Conservation (phyloP, 1,140 invertebrate species). For the Grapholita molesta region DNA sequence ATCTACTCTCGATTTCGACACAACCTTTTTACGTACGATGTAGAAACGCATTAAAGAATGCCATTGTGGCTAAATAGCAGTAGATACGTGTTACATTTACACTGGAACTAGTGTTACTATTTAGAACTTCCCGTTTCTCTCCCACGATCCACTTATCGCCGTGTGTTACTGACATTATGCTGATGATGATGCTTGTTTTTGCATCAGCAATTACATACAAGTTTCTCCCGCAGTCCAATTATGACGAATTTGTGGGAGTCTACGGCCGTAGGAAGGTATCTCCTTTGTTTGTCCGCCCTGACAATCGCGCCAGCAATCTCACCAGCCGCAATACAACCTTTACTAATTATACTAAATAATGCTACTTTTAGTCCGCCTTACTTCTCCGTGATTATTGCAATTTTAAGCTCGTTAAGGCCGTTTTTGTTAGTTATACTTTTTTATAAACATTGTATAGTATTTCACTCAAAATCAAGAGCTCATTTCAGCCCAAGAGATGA, state of each 20-base stretch:
- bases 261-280: conserved; percentile 40
- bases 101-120: conserved; percentile 53
- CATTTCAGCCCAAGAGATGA: too few relatives aligned
- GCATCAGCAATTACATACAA: conserved; percentile 69
- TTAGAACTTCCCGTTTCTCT: conserved; percentile 72
- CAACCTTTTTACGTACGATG: conserved; percentile 58
- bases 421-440: too few relatives aligned
- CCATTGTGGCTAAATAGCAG: conserved; percentile 60
- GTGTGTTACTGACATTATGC: conserved; percentile 62
- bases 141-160: conserved; percentile 71
- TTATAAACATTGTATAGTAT: too few relatives aligned
- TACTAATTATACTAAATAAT: conserved; percentile 34
- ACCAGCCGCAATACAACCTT: conserved; percentile 25
- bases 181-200: conserved; percentile 65
- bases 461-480: too few relatives aligned
- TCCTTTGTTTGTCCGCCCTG: conserved; percentile 60
- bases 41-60: conserved; percentile 65
- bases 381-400: not conserved
- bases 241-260: conserved; percentile 61
- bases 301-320: conserved; percentile 50
- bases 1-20: conserved; percentile 70
- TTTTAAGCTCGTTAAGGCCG: not conserved
- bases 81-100: conserved; percentile 54
- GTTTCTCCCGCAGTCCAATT: conserved; percentile 67
- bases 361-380: not conserved